Percentiles rank a stretch among this genome's conserved stretches.
phyloP scores from a whole-genome alignment of 2,797 vertebrate species.

The Falco naumanni region DNA sequence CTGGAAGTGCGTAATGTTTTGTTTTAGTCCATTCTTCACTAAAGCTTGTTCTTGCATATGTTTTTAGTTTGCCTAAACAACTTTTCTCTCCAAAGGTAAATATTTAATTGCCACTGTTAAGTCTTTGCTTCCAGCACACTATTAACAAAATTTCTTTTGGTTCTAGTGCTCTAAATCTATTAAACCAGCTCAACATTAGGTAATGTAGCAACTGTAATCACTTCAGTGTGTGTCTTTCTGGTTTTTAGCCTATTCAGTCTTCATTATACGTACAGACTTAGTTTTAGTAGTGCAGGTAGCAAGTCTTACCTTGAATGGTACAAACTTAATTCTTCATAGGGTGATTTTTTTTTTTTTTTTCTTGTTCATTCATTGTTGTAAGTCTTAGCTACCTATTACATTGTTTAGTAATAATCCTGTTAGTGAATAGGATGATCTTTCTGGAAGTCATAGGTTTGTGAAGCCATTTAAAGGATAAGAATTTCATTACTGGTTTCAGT shows the following conservation, averaged over 20 bases:
- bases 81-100: conserved; percentile 16
- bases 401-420: background rate
- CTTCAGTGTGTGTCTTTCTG: background rate
- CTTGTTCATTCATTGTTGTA: background rate
- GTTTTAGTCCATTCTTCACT: conserved; percentile 69
- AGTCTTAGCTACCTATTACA: background rate
- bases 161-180: background rate
- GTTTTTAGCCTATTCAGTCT: background rate
- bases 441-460: background rate
- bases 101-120: background rate
- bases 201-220: background rate
- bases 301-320: background rate
- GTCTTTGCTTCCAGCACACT: background rate
- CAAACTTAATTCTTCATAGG: background rate
- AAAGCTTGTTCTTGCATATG: conserved; percentile 53
- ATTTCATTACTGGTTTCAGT: background rate
- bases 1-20: conserved; percentile 95
- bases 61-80: conserved; percentile 38
- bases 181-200: conserved; percentile 20
- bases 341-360: background rate
- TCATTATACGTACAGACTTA: background rate
- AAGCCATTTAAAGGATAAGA: background rate
- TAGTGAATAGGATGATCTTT: background rate
- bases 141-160: background rate
- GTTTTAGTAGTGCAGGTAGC: background rate